phyloP scores from a whole-genome alignment of 1,140 invertebrate genomes.

The Brachionus manjavacas region DNA sequence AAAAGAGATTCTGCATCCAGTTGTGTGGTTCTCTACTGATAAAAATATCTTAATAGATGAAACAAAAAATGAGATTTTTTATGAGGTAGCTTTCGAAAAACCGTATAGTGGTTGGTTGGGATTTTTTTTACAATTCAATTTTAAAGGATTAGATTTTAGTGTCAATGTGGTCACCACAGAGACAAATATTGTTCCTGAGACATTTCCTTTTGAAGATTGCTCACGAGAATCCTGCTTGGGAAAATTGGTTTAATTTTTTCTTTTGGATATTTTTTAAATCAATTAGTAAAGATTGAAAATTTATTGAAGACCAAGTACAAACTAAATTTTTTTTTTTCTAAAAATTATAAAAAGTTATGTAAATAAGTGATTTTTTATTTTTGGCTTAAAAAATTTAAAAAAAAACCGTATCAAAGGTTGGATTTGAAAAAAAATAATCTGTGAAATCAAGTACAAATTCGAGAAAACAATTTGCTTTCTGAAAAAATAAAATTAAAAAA shows the following conservation, averaged over 20 bases:
- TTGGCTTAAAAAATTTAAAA: too few relatives aligned
- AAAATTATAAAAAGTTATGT: too few relatives aligned
- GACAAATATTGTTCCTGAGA: constrained; percentile 49
- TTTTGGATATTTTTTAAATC: too few relatives aligned
- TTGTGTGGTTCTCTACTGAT: not conserved
- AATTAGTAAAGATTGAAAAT: too few relatives aligned
- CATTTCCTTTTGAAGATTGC: constrained; percentile 50
- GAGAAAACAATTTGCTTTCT: too few relatives aligned
- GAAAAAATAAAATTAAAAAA: too few relatives aligned
- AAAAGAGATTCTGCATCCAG: not conserved
- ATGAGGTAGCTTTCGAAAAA: constrained; percentile 42
- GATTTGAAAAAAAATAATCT: too few relatives aligned
- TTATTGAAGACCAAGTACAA: too few relatives aligned
- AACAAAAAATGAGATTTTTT: not conserved
- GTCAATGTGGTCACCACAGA: constrained; percentile 50
- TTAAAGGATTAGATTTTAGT: constrained; percentile 46
- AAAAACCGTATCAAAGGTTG: too few relatives aligned
- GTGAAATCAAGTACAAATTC: too few relatives aligned
- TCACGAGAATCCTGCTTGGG: constrained; percentile 46
- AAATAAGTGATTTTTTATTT: too few relatives aligned
- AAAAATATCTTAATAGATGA: not conserved
- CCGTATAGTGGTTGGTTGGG: constrained; percentile 47
- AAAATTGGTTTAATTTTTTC: constrained; percentile 46
- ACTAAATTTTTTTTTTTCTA: too few relatives aligned
- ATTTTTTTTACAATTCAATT: constrained; percentile 49